Percentiles rank a stretch among this genome's conserved stretches.
Evolutionary conservation across 2,888 invertebrate genomes (phyloP).

Genomic region (Tetragnatha montana): DNA sequence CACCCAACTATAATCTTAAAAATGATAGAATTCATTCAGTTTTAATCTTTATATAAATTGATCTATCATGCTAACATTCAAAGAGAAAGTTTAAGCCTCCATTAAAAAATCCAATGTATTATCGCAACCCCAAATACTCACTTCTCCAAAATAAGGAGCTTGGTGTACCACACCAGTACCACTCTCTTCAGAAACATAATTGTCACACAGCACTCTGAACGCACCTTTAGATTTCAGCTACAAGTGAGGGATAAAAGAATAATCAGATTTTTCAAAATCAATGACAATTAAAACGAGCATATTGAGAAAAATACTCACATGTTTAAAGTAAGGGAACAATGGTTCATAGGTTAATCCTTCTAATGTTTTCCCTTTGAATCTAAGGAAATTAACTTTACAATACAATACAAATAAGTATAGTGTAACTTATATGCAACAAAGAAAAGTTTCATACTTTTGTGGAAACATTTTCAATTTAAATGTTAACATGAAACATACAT

Average conservation of each 20-base stretch:
- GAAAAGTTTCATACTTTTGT: no score
- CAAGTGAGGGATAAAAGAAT: slow-evolving; percentile 7
- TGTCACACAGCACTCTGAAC: slow-evolving; percentile 89
- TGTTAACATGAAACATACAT: no score
- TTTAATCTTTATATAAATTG: neutral
- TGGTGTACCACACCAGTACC: slow-evolving; percentile 99
- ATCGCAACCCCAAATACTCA: slow-evolving; percentile 73
- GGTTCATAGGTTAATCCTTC: slow-evolving; percentile 90
- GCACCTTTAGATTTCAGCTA: slow-evolving; percentile 80
- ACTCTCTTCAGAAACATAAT: slow-evolving; percentile 95
- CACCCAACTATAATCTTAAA: no score
- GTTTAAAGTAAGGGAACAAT: slow-evolving; percentile 89
- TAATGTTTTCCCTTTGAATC: slow-evolving; percentile 85
- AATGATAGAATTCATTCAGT: neutral
- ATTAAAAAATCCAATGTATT: neutral
- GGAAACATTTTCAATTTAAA: no score
- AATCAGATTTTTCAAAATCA: neutral
- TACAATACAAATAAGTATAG: neutral
- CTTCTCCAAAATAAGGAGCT: slow-evolving; percentile 97
- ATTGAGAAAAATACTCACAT: slow-evolving; percentile 76
- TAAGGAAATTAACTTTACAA: slow-evolving; percentile 54
- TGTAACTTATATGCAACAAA: no score
- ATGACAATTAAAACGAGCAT: neutral
- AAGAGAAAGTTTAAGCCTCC: neutral
- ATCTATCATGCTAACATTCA: neutral